A percentile compares a stretch with the other conserved stretches of the same genome.
phyloP scores from a whole-genome alignment of 2,797 vertebrate species.

The Nannoperca australis region DNA sequence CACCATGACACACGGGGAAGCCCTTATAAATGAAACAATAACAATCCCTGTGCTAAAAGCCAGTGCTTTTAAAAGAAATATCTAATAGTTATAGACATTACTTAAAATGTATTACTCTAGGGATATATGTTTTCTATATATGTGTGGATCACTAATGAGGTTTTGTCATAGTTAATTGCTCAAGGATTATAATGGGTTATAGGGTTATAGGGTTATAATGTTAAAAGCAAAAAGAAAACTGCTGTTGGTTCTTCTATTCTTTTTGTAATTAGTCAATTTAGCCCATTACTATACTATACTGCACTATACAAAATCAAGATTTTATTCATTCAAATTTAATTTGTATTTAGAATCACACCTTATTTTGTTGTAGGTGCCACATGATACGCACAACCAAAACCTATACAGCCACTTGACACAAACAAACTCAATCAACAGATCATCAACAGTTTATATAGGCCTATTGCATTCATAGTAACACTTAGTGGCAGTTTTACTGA shows the following conservation, averaged over 20 bases:
- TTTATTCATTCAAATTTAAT: not conserved
- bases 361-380: not conserved
- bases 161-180: not conserved
- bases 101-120: not conserved
- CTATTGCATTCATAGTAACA: not conserved
- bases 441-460: not conserved
- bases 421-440: not conserved
- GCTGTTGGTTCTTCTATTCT: not conserved
- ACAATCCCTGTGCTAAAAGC: too few species aligned
- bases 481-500: not conserved
- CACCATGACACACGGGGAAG: constrained; percentile 14
- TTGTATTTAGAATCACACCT: not conserved
- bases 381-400: not conserved
- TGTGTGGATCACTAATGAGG: not conserved
- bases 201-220: not conserved
- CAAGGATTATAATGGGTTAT: too few species aligned
- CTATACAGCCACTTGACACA: not conserved
- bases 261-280: not conserved
- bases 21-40: not conserved
- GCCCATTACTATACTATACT: not conserved
- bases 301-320: not conserved
- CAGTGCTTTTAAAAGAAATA: not conserved
- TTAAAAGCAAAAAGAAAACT: not conserved
- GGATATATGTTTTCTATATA: not conserved
- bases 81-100: not conserved